Evolutionary conservation across 2,113 vertebrate species (phyloP), one percentile per base, ranked within the genome.

Genomic region (Pedionomus torquatus): DNA sequence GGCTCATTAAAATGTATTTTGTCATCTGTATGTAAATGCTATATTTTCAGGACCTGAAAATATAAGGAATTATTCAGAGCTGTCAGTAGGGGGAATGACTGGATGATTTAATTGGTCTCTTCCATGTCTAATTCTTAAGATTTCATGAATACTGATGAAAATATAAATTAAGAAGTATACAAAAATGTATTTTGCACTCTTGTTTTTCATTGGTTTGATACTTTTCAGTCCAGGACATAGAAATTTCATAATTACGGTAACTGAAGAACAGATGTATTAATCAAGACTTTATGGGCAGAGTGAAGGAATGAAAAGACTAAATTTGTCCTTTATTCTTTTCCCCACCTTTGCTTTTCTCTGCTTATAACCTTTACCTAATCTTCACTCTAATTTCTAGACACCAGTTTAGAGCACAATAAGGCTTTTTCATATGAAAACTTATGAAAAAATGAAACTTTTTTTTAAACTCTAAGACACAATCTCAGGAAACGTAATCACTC

Each of bases 1-100:
- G 13, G 7, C 7, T 90, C 51, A 89, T 89, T 96, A 93, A 96
- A 87, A 81, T 80, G 33, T n/a, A 57, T 95, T 93, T 92, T 95
- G 20, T 92, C 70, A 89, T 95, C 63, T 85, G 24, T 81, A 92
- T 91, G 63, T 66, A 93, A 93, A 91, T 92, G 26, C 14, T 82
- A 43, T 57, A 60, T 91, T 97, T 87, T 87, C 66, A 89, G 61
- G 24, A 93, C 25, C 57, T 81, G 69, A 93, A 93, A 89, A 90
- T 71, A 68, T 7, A 69, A 31, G 17, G 31, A 89, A 93, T 94
- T 94, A 84, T 92, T 93, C 69, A 90, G 43, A 89, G 11, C 23
- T 92, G 57, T 92, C 71, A 49, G 41, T 64, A 70, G 33, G 13
- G 41, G 18, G 55, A 90, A 95, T 63, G 51, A 75, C n/a, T 86